phyloP scores from a whole-genome alignment of 2,888 invertebrate species.

The Cheilosia soror region DNA sequence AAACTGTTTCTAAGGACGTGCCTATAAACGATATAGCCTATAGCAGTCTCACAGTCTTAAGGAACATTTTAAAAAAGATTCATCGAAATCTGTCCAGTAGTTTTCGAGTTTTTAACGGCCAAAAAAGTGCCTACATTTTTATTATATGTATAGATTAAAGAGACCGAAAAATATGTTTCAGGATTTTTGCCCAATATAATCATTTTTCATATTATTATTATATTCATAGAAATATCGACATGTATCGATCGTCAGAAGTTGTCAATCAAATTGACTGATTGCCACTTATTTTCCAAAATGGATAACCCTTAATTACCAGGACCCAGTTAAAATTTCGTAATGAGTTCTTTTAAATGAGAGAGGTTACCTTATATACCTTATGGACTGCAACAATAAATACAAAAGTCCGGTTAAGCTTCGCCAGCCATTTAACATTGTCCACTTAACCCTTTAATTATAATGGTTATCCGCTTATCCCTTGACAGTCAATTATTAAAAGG shows the following conservation, averaged over 20 bases:
- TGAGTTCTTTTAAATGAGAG: constrained; percentile 19
- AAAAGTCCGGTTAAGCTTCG: not conserved
- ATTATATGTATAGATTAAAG: too few relatives aligned
- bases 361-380: not conserved
- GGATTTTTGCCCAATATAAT: too few relatives aligned
- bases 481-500: constrained; percentile 23
- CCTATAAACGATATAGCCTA: too few relatives aligned
- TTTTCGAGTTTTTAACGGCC: too few relatives aligned
- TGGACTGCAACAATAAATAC: not conserved
- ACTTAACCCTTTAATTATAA: constrained; percentile 27
- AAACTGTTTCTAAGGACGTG: too few relatives aligned
- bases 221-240: too few relatives aligned
- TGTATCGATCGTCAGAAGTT: not conserved
- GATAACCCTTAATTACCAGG: not conserved
- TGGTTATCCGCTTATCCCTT: constrained; percentile 38
- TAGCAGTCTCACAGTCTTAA: too few relatives aligned
- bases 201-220: too few relatives aligned
- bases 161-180: too few relatives aligned
- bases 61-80: too few relatives aligned
- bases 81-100: too few relatives aligned
- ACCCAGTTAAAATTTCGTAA: constrained; percentile 10
- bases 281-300: not conserved
- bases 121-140: too few relatives aligned
- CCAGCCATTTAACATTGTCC: not conserved
- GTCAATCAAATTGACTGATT: constrained; percentile 21